Percentiles rank a stretch among this genome's conserved stretches.
Evolutionary conservation across 2,888 invertebrate genomes (phyloP).

Genomic region (Drosophila dives): DNA sequence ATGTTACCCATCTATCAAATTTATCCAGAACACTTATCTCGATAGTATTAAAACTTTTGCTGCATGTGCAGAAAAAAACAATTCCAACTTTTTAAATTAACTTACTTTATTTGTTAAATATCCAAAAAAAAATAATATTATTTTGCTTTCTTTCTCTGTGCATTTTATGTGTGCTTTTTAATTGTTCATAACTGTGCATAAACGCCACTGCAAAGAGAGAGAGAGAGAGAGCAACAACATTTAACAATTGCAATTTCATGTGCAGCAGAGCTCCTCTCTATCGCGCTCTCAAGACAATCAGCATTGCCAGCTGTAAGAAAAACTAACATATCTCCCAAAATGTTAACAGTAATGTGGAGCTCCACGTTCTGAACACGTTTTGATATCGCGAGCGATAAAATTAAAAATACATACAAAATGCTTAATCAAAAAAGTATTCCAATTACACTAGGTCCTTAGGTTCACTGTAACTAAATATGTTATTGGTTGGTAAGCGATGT

Average conservation of each 20-base stretch:
- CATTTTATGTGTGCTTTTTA: neutral
- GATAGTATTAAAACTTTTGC: neutral
- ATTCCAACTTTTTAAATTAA: neutral
- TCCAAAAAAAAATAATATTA: neutral
- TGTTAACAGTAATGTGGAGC: constrained; percentile 34
- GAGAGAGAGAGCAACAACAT: constrained; percentile 6
- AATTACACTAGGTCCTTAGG: neutral
- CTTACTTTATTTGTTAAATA: neutral
- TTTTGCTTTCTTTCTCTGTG: neutral
- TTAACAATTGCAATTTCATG: constrained; percentile 16
- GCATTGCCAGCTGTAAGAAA: constrained; percentile 54
- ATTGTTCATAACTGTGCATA: neutral
- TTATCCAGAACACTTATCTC: neutral
- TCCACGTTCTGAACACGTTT: neutral
- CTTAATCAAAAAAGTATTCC: neutral
- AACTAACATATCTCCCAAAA: constrained; percentile 19
- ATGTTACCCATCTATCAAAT: neutral
- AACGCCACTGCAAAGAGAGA: neutral
- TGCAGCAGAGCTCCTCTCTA: constrained; percentile 24
- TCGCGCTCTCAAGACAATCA: constrained; percentile 19
- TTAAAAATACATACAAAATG: neutral
- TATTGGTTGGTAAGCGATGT: constrained; percentile 7
- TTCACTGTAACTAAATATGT: neutral
- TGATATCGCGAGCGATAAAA: too few relatives aligned
- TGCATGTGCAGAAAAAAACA: neutral